These are phyloP conservation scores for Blastomussa wellsi DNA, from an alignment of 92 coral and sea anemone genomes.

Conservation along the genomic window DNA sequence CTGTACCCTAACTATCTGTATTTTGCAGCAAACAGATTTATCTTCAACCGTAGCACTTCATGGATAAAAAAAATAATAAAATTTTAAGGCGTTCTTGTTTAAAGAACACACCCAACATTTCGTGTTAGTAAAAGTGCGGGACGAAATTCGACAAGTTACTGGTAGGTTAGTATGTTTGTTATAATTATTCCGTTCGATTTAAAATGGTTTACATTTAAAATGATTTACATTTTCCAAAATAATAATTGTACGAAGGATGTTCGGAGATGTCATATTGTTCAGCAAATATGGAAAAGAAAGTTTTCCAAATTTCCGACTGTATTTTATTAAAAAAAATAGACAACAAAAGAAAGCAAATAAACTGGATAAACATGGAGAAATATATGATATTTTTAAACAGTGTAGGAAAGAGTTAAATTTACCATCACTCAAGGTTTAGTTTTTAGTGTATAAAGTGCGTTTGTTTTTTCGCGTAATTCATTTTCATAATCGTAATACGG, in stretches of 20 bases:
- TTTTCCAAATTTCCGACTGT: neutral
- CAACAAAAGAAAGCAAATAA: conserved; percentile 13
- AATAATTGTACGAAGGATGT: neutral
- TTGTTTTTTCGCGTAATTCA: no score
- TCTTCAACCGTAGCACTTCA: neutral
- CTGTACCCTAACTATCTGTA: neutral
- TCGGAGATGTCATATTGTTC: neutral
- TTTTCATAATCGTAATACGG: no score
- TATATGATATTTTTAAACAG: neutral
- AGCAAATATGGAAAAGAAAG: neutral
- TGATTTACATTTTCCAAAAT: neutral
- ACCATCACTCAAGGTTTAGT: no score
- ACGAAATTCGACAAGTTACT: neutral
- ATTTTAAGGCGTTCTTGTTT: neutral
- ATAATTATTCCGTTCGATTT: neutral
- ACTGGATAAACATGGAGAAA: neutral
- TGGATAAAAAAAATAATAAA: neutral
- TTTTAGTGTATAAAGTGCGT: no score
- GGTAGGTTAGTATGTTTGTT: neutral
- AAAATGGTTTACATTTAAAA: neutral
- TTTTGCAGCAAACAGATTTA: neutral
- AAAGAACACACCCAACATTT: neutral
- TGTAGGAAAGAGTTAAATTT: neutral
- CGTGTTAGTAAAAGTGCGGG: neutral
- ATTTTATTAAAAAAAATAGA: neutral